phyloP scores from a whole-genome alignment of 2,113 vertebrate genomes.

The Nycticebus coucang region DNA sequence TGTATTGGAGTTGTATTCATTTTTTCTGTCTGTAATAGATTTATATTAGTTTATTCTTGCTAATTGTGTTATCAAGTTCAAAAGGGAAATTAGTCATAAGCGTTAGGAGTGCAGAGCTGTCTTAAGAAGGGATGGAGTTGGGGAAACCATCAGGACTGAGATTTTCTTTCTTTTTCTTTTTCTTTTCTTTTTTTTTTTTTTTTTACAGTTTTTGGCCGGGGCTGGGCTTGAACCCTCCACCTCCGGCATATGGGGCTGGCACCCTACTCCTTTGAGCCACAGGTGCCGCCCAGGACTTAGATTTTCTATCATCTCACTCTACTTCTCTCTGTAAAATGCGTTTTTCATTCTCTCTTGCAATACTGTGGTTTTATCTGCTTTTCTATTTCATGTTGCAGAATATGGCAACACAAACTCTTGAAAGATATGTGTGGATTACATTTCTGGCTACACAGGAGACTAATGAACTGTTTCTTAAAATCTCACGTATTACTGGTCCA shows the following conservation, averaged over 20 bases:
- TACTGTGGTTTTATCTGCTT: not conserved
- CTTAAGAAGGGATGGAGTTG: not conserved
- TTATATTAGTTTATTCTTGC: conserved; percentile 6
- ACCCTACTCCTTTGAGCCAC: no score
- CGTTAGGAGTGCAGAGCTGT: not conserved
- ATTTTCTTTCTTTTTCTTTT: not conserved
- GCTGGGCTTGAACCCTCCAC: no score
- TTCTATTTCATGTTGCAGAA: not conserved
- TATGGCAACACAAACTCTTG: not conserved
- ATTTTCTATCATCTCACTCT: not conserved
- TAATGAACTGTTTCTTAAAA: not conserved
- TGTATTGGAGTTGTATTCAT: not conserved
- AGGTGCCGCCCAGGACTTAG: no score
- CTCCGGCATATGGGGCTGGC: no score
- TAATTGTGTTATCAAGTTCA: not conserved
- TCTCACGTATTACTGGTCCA: not conserved
- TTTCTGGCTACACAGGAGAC: not conserved
- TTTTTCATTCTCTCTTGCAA: not conserved
- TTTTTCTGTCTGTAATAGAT: not conserved
- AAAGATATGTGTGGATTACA: not conserved
- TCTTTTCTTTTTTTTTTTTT: not conserved
- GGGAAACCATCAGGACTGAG: not conserved
- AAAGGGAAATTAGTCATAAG: not conserved
- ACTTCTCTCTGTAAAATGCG: not conserved
- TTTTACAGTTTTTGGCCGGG: no score